Evolutionary conservation across 2,888 invertebrate genomes (phyloP).

Genomic region (Erebia epiphron): DNA sequence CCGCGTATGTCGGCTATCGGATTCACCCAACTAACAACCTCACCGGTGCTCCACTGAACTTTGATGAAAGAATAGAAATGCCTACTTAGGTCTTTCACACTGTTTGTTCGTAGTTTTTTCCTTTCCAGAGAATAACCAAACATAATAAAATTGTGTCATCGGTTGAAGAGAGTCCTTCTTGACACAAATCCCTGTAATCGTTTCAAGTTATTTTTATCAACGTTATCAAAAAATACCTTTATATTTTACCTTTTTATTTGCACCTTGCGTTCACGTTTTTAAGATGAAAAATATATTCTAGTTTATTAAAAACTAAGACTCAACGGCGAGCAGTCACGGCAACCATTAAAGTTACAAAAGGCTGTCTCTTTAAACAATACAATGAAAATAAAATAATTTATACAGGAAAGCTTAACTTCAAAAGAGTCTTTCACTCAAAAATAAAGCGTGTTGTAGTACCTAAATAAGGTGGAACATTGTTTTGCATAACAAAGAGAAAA

Average conservation of each 20-base stretch:
- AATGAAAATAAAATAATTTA: conserved; percentile 82
- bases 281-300: conserved; percentile 24
- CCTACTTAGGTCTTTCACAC: neutral
- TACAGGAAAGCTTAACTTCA: conserved; percentile 82
- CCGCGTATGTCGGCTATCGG: too few species aligned
- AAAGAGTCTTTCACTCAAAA: conserved; percentile 83
- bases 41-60: too few species aligned
- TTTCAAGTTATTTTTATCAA: neutral
- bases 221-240: neutral
- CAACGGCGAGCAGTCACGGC: conserved; percentile 64
- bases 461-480: conserved; percentile 83
- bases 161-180: neutral
- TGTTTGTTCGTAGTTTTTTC: neutral
- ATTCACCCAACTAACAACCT: too few species aligned
- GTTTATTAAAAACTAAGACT: conserved; percentile 65
- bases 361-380: conserved; percentile 77
- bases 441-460: conserved; percentile 83
- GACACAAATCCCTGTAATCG: neutral
- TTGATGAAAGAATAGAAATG: too few species aligned
- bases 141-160: neutral
- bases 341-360: conserved; percentile 75
- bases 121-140: neutral
- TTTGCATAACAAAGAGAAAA: conserved; percentile 80
- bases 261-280: neutral
- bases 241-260: neutral